Evolutionary conservation across 1,140 invertebrate species (phyloP), one percentile per base, ranked within the genome.

Genomic region (Tetragnatha versicolor): DNA sequence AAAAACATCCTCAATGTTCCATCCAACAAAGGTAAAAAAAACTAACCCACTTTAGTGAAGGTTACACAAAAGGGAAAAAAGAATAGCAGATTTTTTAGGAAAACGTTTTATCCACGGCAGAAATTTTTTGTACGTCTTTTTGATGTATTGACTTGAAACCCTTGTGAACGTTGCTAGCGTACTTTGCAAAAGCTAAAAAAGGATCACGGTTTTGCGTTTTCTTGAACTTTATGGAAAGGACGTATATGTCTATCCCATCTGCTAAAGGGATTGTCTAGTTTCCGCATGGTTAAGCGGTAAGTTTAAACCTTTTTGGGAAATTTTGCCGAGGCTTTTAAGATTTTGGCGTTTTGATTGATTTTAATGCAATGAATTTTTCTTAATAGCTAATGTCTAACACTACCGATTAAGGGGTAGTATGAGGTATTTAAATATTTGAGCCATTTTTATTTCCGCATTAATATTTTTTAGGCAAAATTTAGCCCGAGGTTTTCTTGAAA

Each of bases 71-170:
- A 4, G 25, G 14, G 7, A 25, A 42, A 42, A 20, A 45, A 65
- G 25, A 42, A 37, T 22, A 27, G 27, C 20, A 42, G 20, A 45
- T 27, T 39, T 45, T 25, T 65, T 17, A 65, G 14, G 27, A 65
- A 65, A 61, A 35, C 17, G 17, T 9, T 61, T n/a, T 17, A 39
- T 10, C 17, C 31, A 37, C 17, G 33, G 58, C 2, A 45, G 35
- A 65, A 2, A 42, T 51, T 51, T 51, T 65, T 61, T 22, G 4
- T 22, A 27, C 25, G 35, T 65, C 22, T 65, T 65, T 65, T 45
- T 65, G 37, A 42, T 45, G 35, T 65, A 61, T 61, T 42, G 61
- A 65, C 33, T 61, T 42, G 27, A 45, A 65, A 45, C 39, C 29
- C 35, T 45, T 35, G 35, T 42, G n/a, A 27, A 65, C 35, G 14